phyloP scores from a whole-genome alignment of 2,113 vertebrate species.

The Addax nasomaculatus region DNA sequence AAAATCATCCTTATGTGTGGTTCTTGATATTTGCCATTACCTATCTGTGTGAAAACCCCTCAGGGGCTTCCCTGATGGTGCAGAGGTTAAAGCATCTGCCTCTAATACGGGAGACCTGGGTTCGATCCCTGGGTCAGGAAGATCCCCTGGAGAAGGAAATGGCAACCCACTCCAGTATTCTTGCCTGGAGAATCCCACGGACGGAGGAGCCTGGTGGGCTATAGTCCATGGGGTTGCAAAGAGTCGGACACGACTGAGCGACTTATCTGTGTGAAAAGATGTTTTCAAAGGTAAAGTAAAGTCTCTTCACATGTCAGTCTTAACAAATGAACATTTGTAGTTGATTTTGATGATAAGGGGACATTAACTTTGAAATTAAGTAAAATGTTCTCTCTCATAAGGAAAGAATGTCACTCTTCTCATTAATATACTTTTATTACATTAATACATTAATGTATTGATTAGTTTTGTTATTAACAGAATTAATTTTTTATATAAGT shows the following conservation, averaged over 20 bases:
- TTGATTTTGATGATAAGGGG: background rate
- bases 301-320: background rate
- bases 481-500: background rate
- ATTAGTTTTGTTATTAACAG: background rate
- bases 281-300: slow-evolving; percentile 16
- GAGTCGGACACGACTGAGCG: too few species aligned
- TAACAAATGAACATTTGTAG: background rate
- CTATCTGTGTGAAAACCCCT: background rate
- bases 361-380: background rate
- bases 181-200: too few species aligned
- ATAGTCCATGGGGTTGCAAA: too few species aligned
- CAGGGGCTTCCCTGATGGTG: too few species aligned
- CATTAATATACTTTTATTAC: background rate
- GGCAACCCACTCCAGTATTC: too few species aligned
- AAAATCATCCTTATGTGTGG: background rate
- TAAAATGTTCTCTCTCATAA: background rate
- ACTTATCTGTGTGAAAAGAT: background rate
- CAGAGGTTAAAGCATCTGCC: too few species aligned
- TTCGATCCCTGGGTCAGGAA: too few species aligned
- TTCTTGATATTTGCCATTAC: background rate
- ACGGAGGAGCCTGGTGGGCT: too few species aligned
- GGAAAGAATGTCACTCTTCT: background rate
- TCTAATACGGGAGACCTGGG: too few species aligned
- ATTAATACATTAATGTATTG: background rate
- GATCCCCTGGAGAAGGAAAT: too few species aligned